Percentiles rank a stretch among this genome's conserved stretches.
Conservation (phyloP, 37 sponge, comb jelly and placozoan genomes). For the Ianthella basta region DNA sequence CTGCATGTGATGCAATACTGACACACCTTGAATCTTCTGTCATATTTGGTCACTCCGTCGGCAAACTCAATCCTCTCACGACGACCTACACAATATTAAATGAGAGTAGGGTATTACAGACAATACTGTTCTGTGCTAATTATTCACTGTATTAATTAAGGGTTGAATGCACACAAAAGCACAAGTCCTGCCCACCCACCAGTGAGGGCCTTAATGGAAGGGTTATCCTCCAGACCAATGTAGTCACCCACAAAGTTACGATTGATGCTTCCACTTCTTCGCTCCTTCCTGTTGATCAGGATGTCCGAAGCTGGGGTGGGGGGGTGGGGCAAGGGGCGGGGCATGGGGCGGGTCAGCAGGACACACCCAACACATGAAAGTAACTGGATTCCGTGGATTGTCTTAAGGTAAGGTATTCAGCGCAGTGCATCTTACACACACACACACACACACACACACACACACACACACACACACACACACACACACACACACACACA, state of each 20-base stretch:
- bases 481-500: background rate
- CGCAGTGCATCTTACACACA: no score
- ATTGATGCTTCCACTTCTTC: slow-evolving; percentile 88
- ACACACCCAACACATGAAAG: no score
- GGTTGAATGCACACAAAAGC: background rate
- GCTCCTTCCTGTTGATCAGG: slow-evolving; percentile 93
- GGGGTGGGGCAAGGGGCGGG: background rate
- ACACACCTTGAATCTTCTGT: slow-evolving; percentile 87
- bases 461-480: no score
- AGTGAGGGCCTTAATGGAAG: slow-evolving; percentile 82
- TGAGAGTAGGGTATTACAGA: background rate
- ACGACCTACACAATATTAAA: slow-evolving; percentile 56
- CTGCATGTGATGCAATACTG: background rate
- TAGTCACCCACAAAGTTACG: slow-evolving; percentile 98
- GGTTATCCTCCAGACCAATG: slow-evolving; percentile 90
- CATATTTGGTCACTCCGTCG: slow-evolving; percentile 90
- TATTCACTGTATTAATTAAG: background rate
- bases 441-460: no score
- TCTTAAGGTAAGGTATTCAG: no score
- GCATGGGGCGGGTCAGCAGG: no score
- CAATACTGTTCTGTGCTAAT: background rate
- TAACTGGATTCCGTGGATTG: no score
- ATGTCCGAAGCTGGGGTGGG: slow-evolving; percentile 84
- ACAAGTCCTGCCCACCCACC: slow-evolving; percentile 35
- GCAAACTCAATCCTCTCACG: slow-evolving; percentile 97